Evolutionary conservation across 2,888 invertebrate species (phyloP).

Genomic region (Gonocerus acuteangulatus): DNA sequence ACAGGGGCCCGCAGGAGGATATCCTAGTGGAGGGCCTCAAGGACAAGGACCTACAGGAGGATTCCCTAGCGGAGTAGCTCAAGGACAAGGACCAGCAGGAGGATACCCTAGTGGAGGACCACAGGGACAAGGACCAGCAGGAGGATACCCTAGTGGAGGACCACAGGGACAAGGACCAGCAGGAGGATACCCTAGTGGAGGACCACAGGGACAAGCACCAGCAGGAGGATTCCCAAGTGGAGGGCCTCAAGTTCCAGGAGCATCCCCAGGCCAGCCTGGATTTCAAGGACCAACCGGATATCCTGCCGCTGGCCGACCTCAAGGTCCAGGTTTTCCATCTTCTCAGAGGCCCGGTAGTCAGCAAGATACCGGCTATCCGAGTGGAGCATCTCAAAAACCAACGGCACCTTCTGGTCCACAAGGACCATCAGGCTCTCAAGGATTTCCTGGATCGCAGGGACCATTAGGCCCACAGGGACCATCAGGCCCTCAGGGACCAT

Average conservation of each 20-base stretch:
- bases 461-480: constrained; percentile 39
- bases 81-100: constrained; percentile 33
- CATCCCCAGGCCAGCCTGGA: constrained; percentile 19
- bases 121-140: constrained; percentile 33
- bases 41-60: constrained; percentile 32
- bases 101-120: constrained; percentile 35
- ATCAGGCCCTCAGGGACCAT: constrained; percentile 41
- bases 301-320: constrained; percentile 29
- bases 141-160: constrained; percentile 36
- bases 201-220: constrained; percentile 32
- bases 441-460: constrained; percentile 37
- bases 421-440: background rate
- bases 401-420: constrained; percentile 30
- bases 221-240: constrained; percentile 26
- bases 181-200: constrained; percentile 36
- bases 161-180: constrained; percentile 33
- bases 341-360: constrained; percentile 2
- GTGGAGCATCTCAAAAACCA: constrained; percentile 25
- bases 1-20: constrained; percentile 36
- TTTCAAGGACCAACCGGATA: constrained; percentile 4
- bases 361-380: background rate
- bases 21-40: constrained; percentile 37
- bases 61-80: constrained; percentile 37
- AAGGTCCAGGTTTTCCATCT: constrained; percentile 17
- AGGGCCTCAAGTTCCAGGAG: constrained; percentile 34